Base-by-base conservation (phyloP, 2,797 vertebrate genomes). In the Spinus olivaceus region DNA sequence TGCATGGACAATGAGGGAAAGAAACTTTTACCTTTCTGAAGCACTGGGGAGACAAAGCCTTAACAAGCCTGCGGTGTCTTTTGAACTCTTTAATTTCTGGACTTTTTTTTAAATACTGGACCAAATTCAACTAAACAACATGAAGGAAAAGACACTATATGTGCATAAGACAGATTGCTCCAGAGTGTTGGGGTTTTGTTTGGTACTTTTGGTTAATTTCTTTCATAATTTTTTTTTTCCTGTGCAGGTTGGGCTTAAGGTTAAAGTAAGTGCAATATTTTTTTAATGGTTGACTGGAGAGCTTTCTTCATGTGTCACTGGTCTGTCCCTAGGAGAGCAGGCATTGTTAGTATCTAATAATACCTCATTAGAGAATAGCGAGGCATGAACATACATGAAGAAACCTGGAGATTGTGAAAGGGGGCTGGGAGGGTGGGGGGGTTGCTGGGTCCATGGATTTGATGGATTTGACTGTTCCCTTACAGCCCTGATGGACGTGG, bases 1-100 rank as follows among this genome's bases (percentile, higher is more conserved):
- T 76, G 80, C 47, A 50, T 0, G 46, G 95, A 96, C 94, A 93
- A 74, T 54, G 94, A 80, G 65, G 79, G 61, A 95, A 94, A 95
- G 89, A 93, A 90, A 64, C 86, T 94, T 92, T 80, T 76, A 86
- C 82, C 92, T 97, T 97, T 71, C 92, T 84, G 97, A 97, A 97
- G 98, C 98, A 95, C 95, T 90, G 84, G 98, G 97, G 97, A 97
- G 98, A 98, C 94, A 96, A 97, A 98, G 99, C 98, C 99, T 99
- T 99, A 99, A 98, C 97, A 84, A 98, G 98, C 98, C 97, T 98
- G 97, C 96, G 94, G 97, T 97, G 98, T 98, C 98, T 96, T 98
- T 97, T 94, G 92, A 97, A 97, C 93, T 96, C 92, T 97, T 98
- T 97, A n/a, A 94, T 97, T 97, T 97, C 96, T 95, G 96, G 94